Base-by-base conservation (phyloP, 1,140 invertebrate genomes). In the Cyclargus thomasi region DNA sequence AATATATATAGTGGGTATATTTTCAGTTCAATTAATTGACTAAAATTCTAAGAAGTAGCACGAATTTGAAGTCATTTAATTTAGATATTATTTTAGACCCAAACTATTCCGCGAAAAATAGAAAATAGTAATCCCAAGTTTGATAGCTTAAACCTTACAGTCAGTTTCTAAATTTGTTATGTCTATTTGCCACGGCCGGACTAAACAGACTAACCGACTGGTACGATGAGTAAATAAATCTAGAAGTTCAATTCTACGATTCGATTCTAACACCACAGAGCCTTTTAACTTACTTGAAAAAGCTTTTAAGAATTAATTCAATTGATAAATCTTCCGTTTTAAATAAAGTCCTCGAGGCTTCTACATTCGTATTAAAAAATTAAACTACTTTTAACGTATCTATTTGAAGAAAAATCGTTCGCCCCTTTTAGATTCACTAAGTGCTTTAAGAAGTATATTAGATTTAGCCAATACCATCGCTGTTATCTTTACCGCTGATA, bases 211-310 rank as follows among this genome's bases (percentile, higher is more conserved):
- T 35, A 35, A 35, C 8, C 3, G 3, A 35, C 39, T 47, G 39
- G 11, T 0, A 47, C 39, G 39, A 47, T 47, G 14, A 47, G 39
- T 47, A 47, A 47, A 47, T 47, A 47, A 47, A 47, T 16, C 39
- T 47, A 47, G 5, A 29, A 29, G 39, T 47, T 47, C 39, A 14
- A 47, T 47, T 47, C 55, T 18, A 1, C 18, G 11, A 5, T 18
- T 10, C 16, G 53, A 55, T 10, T 59, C 55, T 20, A 59, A 55
- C n/a, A 55, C 55, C 55, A 20, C 55, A 11, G 20, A 8, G 18
- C 55, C 18, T 20, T 59, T 59, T 20, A 59, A 20, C 55, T 59
- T 59, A 59, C 55, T 59, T 59, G 55, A 59, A 59, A 59, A 59
- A 59, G 55, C 55, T 59, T 59, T 59, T 59, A 59, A 21, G 55